A percentile compares a stretch with the other conserved stretches of the same genome.
These are phyloP conservation scores for Malacoraja senta DNA, from an alignment of 2,797 vertebrate species.

Conservation along the genomic window DNA sequence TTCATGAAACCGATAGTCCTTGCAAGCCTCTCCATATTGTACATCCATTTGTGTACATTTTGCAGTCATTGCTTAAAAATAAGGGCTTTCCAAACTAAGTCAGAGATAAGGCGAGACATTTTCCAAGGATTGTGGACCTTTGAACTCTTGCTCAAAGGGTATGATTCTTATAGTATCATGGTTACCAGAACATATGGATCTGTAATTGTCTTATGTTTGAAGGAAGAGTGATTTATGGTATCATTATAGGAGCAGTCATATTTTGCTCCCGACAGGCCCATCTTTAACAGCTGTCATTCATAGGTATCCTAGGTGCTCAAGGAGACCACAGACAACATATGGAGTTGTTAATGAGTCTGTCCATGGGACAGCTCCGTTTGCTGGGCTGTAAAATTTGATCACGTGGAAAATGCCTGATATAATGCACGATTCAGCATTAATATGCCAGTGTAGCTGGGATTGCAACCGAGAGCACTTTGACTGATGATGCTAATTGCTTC, in stretches of 20 bases:
- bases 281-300: background rate
- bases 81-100: too few species aligned
- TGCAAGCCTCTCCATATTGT: too few species aligned
- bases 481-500: conserved; percentile 2
- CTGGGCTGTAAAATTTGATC: background rate
- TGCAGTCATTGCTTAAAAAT: too few species aligned
- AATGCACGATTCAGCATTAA: background rate
- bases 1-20: too few species aligned
- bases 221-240: background rate
- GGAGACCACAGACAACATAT: conserved; percentile 25
- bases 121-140: too few species aligned
- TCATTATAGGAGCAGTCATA: background rate
- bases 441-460: background rate
- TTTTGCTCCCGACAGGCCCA: background rate
- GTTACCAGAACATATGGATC: background rate
- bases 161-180: too few species aligned
- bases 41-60: too few species aligned
- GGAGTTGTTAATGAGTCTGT: conserved; percentile 16
- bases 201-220: background rate
- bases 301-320: conserved; percentile 8
- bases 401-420: background rate
- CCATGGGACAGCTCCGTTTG: background rate
- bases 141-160: too few species aligned
- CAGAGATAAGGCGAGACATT: too few species aligned
- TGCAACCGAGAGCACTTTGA: background rate